Conservation (phyloP, 2,888 invertebrate genomes). For the Mechanitis messenoides region DNA sequence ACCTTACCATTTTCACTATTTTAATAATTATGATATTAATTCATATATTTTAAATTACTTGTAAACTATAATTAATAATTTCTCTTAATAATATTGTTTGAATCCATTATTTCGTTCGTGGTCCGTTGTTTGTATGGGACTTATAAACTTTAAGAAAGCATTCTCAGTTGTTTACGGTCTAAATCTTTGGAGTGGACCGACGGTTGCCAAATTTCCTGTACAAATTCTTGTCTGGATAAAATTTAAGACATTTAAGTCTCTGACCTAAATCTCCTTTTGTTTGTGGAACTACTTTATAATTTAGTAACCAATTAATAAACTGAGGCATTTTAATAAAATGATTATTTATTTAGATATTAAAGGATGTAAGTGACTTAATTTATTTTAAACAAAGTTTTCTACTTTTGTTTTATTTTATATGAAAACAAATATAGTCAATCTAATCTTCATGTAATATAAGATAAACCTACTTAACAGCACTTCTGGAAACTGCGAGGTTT, state of each 20-base stretch:
- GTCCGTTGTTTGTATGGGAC: conserved; percentile 14
- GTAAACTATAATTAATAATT: neutral
- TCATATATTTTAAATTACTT: too few relatives aligned
- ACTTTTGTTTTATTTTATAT: too few relatives aligned
- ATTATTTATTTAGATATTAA: too few relatives aligned
- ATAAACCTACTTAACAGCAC: conserved; percentile 18
- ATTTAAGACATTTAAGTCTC: conserved; percentile 16
- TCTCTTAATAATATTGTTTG: conserved; percentile 15
- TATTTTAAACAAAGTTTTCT: too few relatives aligned
- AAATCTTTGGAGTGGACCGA: conserved; percentile 22
- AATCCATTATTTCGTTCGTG: conserved; percentile 19
- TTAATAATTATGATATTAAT: too few relatives aligned
- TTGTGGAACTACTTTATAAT: conserved; percentile 2
- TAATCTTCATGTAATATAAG: conserved; percentile 18
- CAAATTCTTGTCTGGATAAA: conserved; percentile 22
- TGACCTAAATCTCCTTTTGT: neutral
- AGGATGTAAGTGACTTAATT: too few relatives aligned
- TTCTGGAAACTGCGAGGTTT: conserved; percentile 23
- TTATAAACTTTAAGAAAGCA: conserved; percentile 23
- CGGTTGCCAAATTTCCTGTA: conserved; percentile 25
- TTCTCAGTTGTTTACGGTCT: conserved; percentile 22
- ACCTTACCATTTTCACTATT: too few relatives aligned
- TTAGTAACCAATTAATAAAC: conserved; percentile 1
- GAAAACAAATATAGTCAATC: too few relatives aligned
- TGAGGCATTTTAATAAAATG: neutral